Evolutionary conservation across 1,140 invertebrate genomes (phyloP), one percentile per base, ranked within the genome.

Genomic region (Pseudomyrmex cubaensis): DNA sequence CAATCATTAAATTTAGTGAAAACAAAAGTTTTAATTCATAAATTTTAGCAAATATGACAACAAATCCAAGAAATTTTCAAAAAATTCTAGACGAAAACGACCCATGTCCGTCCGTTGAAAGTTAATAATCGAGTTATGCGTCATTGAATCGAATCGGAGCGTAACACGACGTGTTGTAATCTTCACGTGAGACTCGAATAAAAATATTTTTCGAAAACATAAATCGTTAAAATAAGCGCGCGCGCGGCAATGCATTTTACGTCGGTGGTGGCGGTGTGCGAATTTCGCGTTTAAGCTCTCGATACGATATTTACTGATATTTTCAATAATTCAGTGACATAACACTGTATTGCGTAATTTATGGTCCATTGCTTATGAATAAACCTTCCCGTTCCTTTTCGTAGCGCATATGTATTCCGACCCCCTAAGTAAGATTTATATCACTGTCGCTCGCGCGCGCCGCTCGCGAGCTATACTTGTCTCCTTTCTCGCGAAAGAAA

Each of bases 301-400:
- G 76, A 88, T 90, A 78, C 66, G 85, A 92, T 90, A 91, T 92
- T 91, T 91, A 90, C 85, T 83, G 83, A 87, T 74, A 84, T 80
- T 89, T 88, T 92, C 84, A 90, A 92, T 90, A 90, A 90, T 90
- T 91, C 87, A 90, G 83, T 78, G 75, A 69, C 77, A 66, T 67
- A 84, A 56, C 52, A 64, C 77, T 85, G 66, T 89, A 82, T 89
- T 91, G 72, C 84, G 85, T 91, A 91, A 91, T 92, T 90, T 92
- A 92, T 90, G 85, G 83, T 70, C 86, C 87, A 86, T 90, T 91
- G 90, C 90, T 92, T 91, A 92, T 92, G 90, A 92, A 91, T 91
- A 91, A 92, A 92, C 35, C 5, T 35, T 7, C 35, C 90, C 64
- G 90, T 88, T 84, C 84, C 85, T 83, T 35, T 35, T 82, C 59